Evolutionary conservation across 2,888 invertebrate species (phyloP).

Genomic region (Sarcophaga subvicina): DNA sequence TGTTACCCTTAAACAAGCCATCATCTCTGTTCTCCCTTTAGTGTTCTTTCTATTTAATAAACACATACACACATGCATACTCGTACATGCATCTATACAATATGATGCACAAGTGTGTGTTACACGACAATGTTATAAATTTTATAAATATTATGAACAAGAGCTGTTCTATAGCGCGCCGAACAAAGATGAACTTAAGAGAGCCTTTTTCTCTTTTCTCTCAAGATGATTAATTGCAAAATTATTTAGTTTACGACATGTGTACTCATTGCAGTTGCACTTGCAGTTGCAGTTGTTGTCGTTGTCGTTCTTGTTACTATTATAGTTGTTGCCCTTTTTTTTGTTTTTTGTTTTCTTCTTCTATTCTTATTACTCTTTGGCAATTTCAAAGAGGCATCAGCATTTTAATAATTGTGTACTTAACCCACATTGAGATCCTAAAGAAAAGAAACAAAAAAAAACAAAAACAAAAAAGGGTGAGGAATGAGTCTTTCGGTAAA

Average conservation of each 20-base stretch:
- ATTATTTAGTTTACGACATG: constrained; percentile 47
- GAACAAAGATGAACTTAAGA: constrained; percentile 8
- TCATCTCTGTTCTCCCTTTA: no score
- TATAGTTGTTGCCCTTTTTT: not conserved
- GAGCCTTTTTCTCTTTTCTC: constrained; percentile 19
- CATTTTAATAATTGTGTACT: constrained; percentile 40
- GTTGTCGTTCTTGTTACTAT: not conserved
- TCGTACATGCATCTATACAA: no score
- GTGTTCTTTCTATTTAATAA: no score
- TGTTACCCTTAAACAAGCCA: no score
- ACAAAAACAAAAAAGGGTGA: not conserved
- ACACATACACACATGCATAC: no score
- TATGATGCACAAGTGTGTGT: not conserved
- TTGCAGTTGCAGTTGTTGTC: not conserved
- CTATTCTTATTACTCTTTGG: not conserved
- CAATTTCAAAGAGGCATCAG: constrained; percentile 26
- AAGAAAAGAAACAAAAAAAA: not conserved
- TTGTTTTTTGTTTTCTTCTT: not conserved
- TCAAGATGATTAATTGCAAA: constrained; percentile 53
- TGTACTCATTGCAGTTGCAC: not conserved
- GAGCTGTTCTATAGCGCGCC: not conserved
- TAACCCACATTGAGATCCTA: constrained; percentile 46
- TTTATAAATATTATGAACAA: not conserved
- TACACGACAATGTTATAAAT: not conserved
- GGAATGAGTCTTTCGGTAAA: not conserved